A percentile compares a stretch with the other conserved stretches of the same genome.
phyloP scores from a whole-genome alignment of 2,797 vertebrate species.

The Muraenolepis orangiensis region DNA sequence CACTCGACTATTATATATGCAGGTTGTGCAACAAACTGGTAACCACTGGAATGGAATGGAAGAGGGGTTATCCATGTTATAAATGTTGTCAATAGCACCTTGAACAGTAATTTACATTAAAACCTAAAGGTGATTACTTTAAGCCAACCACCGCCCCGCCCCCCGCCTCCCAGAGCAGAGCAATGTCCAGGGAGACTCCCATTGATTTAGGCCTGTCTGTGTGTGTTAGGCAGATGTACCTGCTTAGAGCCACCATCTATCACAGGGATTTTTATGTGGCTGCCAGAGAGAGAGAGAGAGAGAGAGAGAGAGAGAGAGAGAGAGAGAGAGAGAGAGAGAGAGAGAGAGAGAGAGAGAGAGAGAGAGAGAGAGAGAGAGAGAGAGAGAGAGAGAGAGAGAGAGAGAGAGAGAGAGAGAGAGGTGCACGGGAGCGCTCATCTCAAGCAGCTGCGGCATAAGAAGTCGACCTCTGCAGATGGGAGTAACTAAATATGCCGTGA shows the following conservation, averaged over 20 bases:
- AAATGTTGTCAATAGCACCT: too few relatives aligned
- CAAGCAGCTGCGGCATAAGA: constrained; percentile 27
- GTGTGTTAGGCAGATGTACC: constrained; percentile 29
- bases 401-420: not conserved
- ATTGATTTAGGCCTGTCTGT: constrained; percentile 27
- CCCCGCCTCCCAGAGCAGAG: constrained; percentile 47
- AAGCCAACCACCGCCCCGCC: not conserved
- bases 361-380: too few relatives aligned
- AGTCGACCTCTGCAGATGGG: constrained; percentile 9
- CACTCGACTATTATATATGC: too few relatives aligned
- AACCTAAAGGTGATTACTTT: too few relatives aligned
- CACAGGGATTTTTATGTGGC: constrained; percentile 18
- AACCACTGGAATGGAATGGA: constrained; percentile 10
- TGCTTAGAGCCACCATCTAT: constrained; percentile 28
- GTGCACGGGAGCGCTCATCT: constrained; percentile 4
- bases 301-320: too few relatives aligned
- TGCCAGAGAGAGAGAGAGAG: not conserved
- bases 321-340: too few relatives aligned
- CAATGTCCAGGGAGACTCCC: constrained; percentile 16
- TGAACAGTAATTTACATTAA: too few relatives aligned
- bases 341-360: too few relatives aligned
- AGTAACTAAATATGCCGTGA: constrained; percentile 27
- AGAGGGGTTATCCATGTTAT: too few relatives aligned
- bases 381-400: too few relatives aligned
- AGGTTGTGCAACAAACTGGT: too few relatives aligned